phyloP scores from a whole-genome alignment of 2,797 vertebrate genomes.

The Pagetopsis macropterus region DNA sequence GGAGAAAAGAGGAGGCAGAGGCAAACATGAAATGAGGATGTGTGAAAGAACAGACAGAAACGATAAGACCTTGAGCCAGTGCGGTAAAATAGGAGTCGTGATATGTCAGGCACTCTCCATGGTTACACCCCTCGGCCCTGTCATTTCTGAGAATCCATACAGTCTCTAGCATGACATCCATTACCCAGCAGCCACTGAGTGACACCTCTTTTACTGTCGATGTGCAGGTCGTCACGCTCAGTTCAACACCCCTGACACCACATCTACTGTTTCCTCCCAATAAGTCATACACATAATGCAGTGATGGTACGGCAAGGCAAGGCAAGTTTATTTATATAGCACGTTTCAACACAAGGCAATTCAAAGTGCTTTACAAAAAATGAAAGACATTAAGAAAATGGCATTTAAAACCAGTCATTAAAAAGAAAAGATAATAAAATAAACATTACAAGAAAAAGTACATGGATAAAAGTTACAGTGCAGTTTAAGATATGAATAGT shows the following conservation, averaged over 20 bases:
- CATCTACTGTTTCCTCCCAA: conserved; percentile 1
- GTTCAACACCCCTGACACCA: conserved; percentile 8
- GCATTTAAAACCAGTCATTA: too few species aligned
- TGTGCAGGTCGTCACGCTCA: conserved; percentile 14
- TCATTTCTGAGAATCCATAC: conserved; percentile 57
- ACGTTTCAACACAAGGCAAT: too few species aligned
- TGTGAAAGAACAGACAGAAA: conserved; percentile 8
- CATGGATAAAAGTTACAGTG: too few species aligned
- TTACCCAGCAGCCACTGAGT: conserved; percentile 28
- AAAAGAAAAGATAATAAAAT: too few species aligned
- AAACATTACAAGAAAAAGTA: too few species aligned
- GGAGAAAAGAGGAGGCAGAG: neutral
- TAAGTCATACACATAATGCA: conserved; percentile 35
- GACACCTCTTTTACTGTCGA: conserved; percentile 15
- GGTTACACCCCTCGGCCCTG: conserved; percentile 45
- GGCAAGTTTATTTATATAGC: too few species aligned
- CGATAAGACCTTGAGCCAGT: conserved; percentile 17
- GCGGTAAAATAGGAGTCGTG: conserved; percentile 6
- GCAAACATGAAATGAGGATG: conserved; percentile 20
- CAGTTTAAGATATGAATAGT: too few species aligned
- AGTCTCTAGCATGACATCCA: conserved; percentile 23
- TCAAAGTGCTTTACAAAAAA: too few species aligned
- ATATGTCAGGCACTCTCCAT: conserved; percentile 58
- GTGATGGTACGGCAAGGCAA: neutral
- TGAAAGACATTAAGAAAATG: too few species aligned